Evolutionary conservation across 2,888 invertebrate genomes (phyloP), one percentile per base, ranked within the genome.

Genomic region (Luffia ferchaultella): DNA sequence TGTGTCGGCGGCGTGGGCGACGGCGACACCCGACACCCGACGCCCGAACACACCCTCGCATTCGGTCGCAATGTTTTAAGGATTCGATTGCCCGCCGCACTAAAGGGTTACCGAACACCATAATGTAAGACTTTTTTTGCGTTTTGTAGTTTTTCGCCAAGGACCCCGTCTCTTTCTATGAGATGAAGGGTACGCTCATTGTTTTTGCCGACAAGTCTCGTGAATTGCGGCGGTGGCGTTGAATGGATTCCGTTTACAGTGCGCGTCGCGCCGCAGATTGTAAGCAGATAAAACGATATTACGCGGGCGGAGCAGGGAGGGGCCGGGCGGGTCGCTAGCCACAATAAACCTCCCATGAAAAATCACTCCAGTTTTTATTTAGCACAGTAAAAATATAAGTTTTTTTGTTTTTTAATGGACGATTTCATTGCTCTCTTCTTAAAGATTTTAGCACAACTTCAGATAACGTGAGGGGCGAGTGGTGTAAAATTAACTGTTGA

Each of bases 1-100:
- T 73, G 75, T 83, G 79, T 75, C 82, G 75, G 65, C 58, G 64
- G 65, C 59, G 64, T 64, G 66, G 55, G 57, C 53, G 73, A 64
- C 68, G 67, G 65, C 15, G 44, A 60, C 53, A 62, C 62, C 63
- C 67, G 73, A 68, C 68, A 74, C 60, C 59, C 71, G 73, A 73
- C 73, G 72, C 74, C 58, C 70, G 70, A 70, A 67, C 65, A 60
- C 63, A 62, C 59, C 63, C 71, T 69, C 70, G 68, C 73, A 76
- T 79, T 77, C 74, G 70, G 78, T 80, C 74, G 73, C 78, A 76
- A 75, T 79, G 79, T 79, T 80, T 79, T 77, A 80, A 76, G 74
- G 71, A 78, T 83, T 82, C 83, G 83, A 83, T 83, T 83, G 77
- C 83, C 82, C 68, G 73, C 68, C 64, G 63, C 65, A 67, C 71